Evolutionary conservation across 2,797 vertebrate genomes (phyloP).

Genomic region (Leptoclinus maculatus): DNA sequence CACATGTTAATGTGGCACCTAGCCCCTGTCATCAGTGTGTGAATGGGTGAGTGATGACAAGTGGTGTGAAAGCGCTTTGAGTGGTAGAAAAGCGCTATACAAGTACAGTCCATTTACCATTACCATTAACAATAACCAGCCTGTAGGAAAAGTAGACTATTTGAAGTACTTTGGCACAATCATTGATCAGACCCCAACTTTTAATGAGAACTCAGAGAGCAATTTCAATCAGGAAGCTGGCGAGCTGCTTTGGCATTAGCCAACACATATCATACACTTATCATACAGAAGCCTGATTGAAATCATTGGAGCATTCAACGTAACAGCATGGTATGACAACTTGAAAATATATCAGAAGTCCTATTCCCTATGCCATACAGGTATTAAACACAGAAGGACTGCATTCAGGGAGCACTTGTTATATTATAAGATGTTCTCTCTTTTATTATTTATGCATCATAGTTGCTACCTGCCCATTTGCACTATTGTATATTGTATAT

Average conservation of each 20-base stretch:
- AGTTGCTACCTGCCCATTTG: background rate
- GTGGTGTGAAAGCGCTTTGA: no score
- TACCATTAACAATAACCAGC: background rate
- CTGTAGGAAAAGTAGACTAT: background rate
- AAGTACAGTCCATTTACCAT: background rate
- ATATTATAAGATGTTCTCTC: background rate
- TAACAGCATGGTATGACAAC: background rate
- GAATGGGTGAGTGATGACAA: no score
- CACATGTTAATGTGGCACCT: background rate
- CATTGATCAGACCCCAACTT: background rate
- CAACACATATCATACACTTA: no score
- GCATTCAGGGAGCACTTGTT: background rate
- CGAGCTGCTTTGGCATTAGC: background rate
- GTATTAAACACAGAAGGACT: background rate
- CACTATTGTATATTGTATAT: background rate
- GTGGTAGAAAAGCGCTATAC: no score
- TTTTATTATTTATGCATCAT: background rate
- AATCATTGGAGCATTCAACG: background rate
- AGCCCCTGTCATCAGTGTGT: no score
- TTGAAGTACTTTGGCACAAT: background rate
- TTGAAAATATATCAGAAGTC: background rate
- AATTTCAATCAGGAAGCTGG: background rate
- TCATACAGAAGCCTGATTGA: background rate
- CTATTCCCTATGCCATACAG: background rate
- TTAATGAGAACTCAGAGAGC: background rate